phyloP scores from a whole-genome alignment of 2,888 invertebrate species.

The Nomada fucata region DNA sequence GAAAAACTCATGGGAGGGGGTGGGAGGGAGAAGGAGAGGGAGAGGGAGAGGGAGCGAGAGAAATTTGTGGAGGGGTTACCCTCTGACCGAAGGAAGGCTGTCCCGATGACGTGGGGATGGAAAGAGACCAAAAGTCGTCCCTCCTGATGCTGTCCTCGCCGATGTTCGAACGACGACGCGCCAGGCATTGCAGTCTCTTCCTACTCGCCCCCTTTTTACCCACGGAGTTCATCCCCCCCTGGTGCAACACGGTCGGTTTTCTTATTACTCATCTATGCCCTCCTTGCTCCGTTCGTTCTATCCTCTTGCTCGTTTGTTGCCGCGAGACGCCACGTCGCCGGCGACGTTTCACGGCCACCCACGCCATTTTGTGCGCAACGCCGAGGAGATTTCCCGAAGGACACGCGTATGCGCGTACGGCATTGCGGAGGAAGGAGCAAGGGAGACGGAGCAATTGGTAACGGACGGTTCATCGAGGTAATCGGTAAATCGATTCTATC shows the following conservation, averaged over 20 bases:
- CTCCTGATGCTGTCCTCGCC: conserved; percentile 23
- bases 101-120: conserved; percentile 35
- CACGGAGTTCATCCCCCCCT: neutral
- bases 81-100: conserved; percentile 23
- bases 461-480: too few species aligned
- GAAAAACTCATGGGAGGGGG: conserved; percentile 11
- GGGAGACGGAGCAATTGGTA: too few species aligned
- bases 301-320: neutral
- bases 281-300: neutral
- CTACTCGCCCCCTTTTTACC: neutral
- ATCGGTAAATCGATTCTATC: too few species aligned
- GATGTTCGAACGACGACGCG: conserved; percentile 14
- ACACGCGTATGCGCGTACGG: too few species aligned
- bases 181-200: conserved; percentile 6
- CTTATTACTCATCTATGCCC: too few species aligned
- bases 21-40: conserved; percentile 32
- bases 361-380: too few species aligned
- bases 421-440: too few species aligned
- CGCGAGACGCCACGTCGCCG: too few species aligned
- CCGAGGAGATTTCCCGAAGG: too few species aligned
- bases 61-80: conserved; percentile 24
- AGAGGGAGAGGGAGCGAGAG: conserved; percentile 39
- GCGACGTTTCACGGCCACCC: too few species aligned
- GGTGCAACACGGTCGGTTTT: neutral
- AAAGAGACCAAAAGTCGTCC: conserved; percentile 18